A percentile compares a stretch with the other conserved stretches of the same genome.
Conservation (phyloP, 2,113 vertebrate species). For the Tupaia tana region DNA sequence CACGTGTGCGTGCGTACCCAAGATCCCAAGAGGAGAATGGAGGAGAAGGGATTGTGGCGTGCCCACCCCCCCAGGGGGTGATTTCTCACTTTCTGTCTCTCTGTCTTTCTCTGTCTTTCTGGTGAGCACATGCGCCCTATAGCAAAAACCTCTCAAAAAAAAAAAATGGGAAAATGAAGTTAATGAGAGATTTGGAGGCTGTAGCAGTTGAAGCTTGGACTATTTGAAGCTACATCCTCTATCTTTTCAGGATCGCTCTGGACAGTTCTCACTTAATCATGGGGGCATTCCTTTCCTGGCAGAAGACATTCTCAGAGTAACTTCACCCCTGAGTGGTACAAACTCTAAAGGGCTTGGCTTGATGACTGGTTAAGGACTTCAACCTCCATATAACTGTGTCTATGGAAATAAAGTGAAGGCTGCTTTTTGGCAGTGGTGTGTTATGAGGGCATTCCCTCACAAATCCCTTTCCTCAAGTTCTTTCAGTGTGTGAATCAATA, state of each 20-base stretch:
- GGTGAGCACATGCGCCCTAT: too few relatives aligned
- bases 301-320: not conserved
- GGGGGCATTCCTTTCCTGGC: not conserved
- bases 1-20: too few relatives aligned
- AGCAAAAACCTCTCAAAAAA: too few relatives aligned
- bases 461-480: not conserved
- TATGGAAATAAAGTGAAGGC: not conserved
- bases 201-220: not conserved
- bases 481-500: not conserved
- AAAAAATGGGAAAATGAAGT: not conserved
- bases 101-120: too few relatives aligned
- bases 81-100: too few relatives aligned
- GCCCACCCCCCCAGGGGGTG: too few relatives aligned
- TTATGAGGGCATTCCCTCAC: not conserved
- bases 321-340: not conserved
- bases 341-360: not conserved
- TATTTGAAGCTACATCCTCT: not conserved
- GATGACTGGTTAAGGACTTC: not conserved
- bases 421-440: not conserved
- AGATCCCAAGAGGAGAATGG: too few relatives aligned
- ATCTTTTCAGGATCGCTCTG: not conserved
- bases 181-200: not conserved
- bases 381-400: not conserved
- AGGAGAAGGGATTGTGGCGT: too few relatives aligned
- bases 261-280: not conserved